These are phyloP conservation scores for Crotalus helleri DNA, from an alignment of 2,113 vertebrate species.

Conservation along the genomic window DNA sequence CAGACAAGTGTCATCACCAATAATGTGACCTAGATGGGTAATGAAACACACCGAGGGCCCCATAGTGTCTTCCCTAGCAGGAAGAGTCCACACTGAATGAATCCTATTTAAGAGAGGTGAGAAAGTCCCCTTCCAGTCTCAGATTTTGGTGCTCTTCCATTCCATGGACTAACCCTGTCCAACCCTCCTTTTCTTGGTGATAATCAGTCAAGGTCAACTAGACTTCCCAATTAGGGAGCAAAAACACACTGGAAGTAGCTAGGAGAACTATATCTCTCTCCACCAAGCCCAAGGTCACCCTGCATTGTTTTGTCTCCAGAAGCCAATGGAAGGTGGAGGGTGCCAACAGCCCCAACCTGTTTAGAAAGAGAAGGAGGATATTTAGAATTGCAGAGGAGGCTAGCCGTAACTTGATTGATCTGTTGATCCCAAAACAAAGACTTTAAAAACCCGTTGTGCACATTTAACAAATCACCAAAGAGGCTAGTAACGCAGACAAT, in stretches of 20 bases:
- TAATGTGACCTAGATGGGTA: not conserved
- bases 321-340: not conserved
- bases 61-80: not conserved
- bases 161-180: not conserved
- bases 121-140: not conserved
- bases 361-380: not conserved
- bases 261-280: not conserved
- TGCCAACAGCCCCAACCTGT: not conserved
- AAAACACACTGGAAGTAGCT: not conserved
- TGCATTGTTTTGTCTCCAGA: not conserved
- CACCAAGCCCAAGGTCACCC: not conserved
- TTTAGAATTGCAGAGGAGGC: not conserved
- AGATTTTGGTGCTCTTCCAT: not conserved
- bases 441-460: not conserved
- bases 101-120: not conserved
- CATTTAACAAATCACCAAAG: not conserved
- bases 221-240: not conserved
- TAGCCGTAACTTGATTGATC: not conserved
- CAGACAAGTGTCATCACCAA: not conserved
- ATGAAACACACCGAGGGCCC: not conserved
- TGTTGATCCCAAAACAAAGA: not conserved
- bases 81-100: not conserved
- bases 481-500: not conserved
- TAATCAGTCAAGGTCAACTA: not conserved
- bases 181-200: not conserved